Percentiles rank a stretch among this genome's conserved stretches.
phyloP scores from a whole-genome alignment of 1,140 invertebrate species.

The Andricus grossulariae region DNA sequence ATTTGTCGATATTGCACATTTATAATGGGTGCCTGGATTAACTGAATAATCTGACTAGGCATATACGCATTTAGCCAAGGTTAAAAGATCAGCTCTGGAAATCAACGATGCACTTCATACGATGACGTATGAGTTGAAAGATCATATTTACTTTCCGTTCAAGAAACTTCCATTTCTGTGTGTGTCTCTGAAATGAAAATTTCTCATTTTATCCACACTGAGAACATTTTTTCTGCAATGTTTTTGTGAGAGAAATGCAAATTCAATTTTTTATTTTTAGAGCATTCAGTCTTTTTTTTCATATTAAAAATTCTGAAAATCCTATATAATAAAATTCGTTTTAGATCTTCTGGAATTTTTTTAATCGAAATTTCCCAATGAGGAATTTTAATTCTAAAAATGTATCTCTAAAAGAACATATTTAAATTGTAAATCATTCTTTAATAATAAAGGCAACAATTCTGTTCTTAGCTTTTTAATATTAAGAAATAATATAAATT shows the following conservation, averaged over 20 bases:
- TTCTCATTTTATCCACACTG: not conserved
- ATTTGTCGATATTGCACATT: not conserved
- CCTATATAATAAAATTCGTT: no score
- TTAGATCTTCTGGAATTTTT: no score
- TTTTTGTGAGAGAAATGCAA: not conserved
- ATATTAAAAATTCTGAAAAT: no score
- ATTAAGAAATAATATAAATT: no score
- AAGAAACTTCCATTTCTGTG: not conserved
- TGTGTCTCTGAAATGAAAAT: not conserved
- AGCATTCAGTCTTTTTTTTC: no score
- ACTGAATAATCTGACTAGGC: not conserved
- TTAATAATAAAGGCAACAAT: no score
- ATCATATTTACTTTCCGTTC: not conserved
- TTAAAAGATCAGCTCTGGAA: not conserved
- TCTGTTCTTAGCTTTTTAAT: no score
- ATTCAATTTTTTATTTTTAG: not conserved
- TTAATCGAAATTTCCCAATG: no score
- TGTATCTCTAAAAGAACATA: no score
- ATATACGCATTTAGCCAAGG: not conserved
- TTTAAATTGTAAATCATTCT: no score
- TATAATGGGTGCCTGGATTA: not conserved
- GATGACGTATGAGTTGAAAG: constrained; percentile 3
- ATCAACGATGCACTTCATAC: not conserved
- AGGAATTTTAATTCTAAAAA: no score
- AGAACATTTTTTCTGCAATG: not conserved